These are phyloP conservation scores for Eretmochelys imbricata DNA, from an alignment of 2,113 vertebrate genomes.

Conservation along the genomic window DNA sequence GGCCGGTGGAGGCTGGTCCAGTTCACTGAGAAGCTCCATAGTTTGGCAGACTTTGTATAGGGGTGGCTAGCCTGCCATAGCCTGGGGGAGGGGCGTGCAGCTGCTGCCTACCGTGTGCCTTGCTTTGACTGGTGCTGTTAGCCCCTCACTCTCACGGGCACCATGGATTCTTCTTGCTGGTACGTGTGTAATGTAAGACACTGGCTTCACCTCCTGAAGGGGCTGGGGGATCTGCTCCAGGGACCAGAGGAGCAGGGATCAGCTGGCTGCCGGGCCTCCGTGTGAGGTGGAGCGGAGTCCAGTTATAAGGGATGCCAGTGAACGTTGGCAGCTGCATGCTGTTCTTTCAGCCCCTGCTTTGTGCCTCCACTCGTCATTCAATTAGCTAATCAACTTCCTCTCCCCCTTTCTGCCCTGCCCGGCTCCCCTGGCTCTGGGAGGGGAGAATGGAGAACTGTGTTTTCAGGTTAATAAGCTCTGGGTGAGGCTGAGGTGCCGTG, in stretches of 20 bases:
- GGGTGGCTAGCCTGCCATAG: accelerated
- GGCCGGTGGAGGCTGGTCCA: background rate
- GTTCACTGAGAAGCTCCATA: background rate
- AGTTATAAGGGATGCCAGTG: background rate
- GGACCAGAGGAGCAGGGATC: background rate
- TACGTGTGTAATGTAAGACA: accelerated
- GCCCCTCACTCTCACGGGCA: background rate
- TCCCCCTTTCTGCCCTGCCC: slow-evolving; percentile 41
- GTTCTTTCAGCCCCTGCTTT: background rate
- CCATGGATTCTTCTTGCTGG: background rate
- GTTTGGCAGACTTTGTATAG: background rate
- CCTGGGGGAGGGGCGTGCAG: accelerated
- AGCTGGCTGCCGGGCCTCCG: accelerated
- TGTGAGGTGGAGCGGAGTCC: accelerated
- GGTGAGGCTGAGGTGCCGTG: background rate
- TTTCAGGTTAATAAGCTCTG: accelerated
- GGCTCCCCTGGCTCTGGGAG: background rate
- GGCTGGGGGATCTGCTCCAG: background rate
- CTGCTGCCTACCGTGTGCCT: accelerated
- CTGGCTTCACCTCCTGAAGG: too few species aligned
- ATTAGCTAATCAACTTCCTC: slow-evolving; percentile 55
- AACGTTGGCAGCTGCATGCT: background rate
- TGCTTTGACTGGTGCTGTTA: background rate
- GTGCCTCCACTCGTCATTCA: slow-evolving; percentile 16
- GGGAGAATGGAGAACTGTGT: accelerated